Evolutionary conservation across 2,113 vertebrate genomes (phyloP).

Genomic region (Melospiza melodia): DNA sequence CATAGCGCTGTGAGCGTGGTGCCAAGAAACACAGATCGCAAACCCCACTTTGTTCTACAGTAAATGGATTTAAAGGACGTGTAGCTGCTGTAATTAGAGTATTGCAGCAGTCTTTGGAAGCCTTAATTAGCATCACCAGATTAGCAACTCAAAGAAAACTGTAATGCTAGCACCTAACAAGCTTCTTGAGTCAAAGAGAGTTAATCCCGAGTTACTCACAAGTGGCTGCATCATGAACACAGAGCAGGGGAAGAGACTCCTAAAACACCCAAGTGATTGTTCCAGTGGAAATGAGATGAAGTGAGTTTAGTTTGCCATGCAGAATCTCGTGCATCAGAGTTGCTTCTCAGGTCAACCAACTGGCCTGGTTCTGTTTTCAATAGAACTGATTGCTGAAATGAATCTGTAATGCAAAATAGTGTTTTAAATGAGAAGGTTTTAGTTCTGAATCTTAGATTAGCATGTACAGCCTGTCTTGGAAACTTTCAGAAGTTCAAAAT

Average conservation of each 20-base stretch:
- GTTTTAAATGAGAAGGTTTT: neutral
- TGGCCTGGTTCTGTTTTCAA: neutral
- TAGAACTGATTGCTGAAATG: neutral
- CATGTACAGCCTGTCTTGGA: neutral
- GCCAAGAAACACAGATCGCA: neutral
- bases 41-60: neutral
- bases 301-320: neutral
- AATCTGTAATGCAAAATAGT: neutral
- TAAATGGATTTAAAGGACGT: neutral
- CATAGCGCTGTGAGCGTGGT: neutral
- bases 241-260: neutral
- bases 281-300: neutral
- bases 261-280: neutral
- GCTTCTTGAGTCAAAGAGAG: neutral
- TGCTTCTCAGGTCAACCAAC: neutral
- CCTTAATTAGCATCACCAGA: conserved; percentile 33
- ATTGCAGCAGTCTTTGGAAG: neutral
- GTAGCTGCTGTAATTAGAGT: neutral
- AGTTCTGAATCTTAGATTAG: neutral
- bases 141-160: conserved; percentile 10
- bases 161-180: conserved; percentile 3
- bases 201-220: neutral
- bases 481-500: neutral
- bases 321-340: neutral
- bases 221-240: neutral